Base-by-base conservation (phyloP, 2,888 invertebrate genomes). In the Drosophila setosimentum region DNA sequence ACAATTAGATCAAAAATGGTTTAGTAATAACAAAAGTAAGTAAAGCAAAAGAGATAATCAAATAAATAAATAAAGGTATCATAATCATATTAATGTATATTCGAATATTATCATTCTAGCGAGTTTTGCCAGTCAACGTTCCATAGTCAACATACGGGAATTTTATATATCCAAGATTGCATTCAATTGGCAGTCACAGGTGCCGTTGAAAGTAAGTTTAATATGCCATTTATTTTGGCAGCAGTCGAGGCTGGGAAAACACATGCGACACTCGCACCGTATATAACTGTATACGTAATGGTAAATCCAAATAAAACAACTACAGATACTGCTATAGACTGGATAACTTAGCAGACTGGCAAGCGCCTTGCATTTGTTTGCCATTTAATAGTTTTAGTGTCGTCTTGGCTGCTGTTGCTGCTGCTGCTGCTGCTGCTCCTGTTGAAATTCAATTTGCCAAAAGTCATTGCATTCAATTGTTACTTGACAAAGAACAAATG, bases 401-500 rank as follows among this genome's bases (percentile, higher is more conserved):
- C 74, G 80, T 68, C 74, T 82, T 68, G 49, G 21, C 65, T 61
- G 48, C 30, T 60, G 64, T 40, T 73, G 73, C 77, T 83, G 83
- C 74, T 79, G 75, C 49, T 70, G 49, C 51, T 62, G 27, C 61
- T 63, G 40, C 32, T 63, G 60, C 45, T 72, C 69, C 73, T 83
- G 83, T 83, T 79, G 73, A 82, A 82, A 85, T 89, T 85, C 85
- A 85, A 85, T 85, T 85, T 85, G 85, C 87, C 89, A 89, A 89
- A 85, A 85, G 90, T 85, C 85, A 85, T 89, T 87, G 85, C 89
- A 85, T 85, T 87, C 85, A 85, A 89, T 85, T 85, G 85, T 85
- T 82, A 89, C 69, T 86, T 89, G 88, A 86, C 87, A 86, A 89
- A 87, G 88, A 90, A 85, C 85, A 86, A 86, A 86, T 87, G 85